Conservation (phyloP, 92 coral and sea anemone species). For the Heliopora coerulea region DNA sequence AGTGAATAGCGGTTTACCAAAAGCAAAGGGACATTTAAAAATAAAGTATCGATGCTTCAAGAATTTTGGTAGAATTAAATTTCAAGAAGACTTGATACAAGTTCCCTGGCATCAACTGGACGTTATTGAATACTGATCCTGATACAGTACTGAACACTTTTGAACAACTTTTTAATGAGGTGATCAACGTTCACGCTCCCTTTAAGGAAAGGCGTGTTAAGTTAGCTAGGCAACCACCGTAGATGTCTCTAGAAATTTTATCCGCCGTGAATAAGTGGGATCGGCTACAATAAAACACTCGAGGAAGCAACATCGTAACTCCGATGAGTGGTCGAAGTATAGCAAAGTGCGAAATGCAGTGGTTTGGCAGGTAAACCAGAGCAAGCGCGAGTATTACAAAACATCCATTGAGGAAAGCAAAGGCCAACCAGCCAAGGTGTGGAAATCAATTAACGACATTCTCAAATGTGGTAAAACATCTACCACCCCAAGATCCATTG, state of each 20-base stretch:
- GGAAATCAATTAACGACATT: constrained; percentile 23
- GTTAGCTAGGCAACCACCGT: constrained; percentile 28
- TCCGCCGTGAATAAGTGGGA: constrained; percentile 18
- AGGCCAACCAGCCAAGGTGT: constrained; percentile 23
- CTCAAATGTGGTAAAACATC: constrained; percentile 11
- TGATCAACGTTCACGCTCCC: constrained; percentile 18
- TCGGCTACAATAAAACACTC: constrained; percentile 1
- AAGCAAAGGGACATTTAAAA: constrained; percentile 14
- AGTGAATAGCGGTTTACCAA: not conserved
- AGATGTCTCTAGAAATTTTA: constrained; percentile 27
- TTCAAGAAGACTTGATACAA: constrained; percentile 7
- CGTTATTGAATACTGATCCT: constrained; percentile 2
- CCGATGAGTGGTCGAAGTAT: not conserved
- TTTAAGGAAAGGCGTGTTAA: constrained; percentile 30
- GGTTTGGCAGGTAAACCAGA: constrained; percentile 24
- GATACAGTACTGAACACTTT: constrained; percentile 1
- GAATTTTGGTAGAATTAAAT: constrained; percentile 19
- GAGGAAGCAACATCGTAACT: not conserved
- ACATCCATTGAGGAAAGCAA: constrained; percentile 24
- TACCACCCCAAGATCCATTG: constrained; percentile 16
- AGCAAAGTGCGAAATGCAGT: constrained; percentile 30
- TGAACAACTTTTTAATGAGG: not conserved
- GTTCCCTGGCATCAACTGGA: constrained; percentile 38
- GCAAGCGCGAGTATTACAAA: constrained; percentile 27
- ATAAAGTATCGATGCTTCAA: constrained; percentile 32